A percentile compares a stretch with the other conserved stretches of the same genome.
Conservation (phyloP, 2,113 vertebrate species). For the Oophaga pumilio region DNA sequence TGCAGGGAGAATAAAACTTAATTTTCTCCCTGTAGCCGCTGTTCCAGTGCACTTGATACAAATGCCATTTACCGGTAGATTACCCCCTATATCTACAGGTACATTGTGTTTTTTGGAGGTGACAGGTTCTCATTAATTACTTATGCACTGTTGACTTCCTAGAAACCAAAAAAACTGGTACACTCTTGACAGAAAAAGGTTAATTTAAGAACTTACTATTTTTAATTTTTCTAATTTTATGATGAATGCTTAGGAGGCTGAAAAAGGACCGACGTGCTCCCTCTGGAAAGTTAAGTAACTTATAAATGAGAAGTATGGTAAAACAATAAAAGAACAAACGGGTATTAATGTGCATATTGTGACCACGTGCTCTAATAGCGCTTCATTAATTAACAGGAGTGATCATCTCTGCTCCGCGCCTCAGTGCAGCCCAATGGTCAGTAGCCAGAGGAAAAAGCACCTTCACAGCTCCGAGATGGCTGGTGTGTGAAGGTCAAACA, state of each 20-base stretch:
- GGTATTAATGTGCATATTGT: background rate
- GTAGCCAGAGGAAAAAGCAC: background rate
- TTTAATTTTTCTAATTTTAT: background rate
- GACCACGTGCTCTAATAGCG: background rate
- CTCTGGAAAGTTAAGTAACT: background rate
- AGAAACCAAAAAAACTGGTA: too few species aligned
- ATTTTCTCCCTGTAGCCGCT: too few species aligned
- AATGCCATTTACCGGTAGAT: too few species aligned
- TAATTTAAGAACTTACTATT: too few species aligned
- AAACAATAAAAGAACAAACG: background rate
- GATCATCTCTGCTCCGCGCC: background rate
- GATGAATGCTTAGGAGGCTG: background rate
- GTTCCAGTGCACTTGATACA: too few species aligned
- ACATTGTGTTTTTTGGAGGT: too few species aligned
- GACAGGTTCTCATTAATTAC: too few species aligned
- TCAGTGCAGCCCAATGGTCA: slow-evolving; percentile 46
- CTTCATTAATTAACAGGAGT: slow-evolving; percentile 14
- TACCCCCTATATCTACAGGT: too few species aligned
- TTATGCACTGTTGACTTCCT: too few species aligned
- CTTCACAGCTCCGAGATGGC: background rate
- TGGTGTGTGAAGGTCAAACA: slow-evolving; percentile 18
- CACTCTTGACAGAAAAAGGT: background rate
- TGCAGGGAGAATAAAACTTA: too few species aligned
- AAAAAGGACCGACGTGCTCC: background rate
- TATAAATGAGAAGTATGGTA: slow-evolving; percentile 19